Percentiles rank a stretch among this genome's conserved stretches.
phyloP scores from a whole-genome alignment of 2,113 vertebrate genomes.

The Clinocottus analis region DNA sequence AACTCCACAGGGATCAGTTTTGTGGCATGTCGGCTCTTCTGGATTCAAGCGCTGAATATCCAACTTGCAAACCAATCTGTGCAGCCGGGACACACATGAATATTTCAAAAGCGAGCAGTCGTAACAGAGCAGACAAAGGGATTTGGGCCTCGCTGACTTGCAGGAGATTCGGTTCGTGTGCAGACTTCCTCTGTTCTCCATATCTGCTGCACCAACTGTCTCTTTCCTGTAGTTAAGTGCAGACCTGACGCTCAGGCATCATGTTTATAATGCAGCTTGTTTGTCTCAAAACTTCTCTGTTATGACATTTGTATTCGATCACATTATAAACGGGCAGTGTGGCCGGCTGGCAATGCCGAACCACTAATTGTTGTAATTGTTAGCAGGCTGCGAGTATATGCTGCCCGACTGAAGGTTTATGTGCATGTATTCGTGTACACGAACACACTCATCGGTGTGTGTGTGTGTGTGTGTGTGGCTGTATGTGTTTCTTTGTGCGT shows the following conservation, averaged over 20 bases:
- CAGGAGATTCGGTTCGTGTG: neutral
- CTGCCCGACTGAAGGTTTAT: constrained; percentile 75
- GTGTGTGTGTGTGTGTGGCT: constrained; percentile 54
- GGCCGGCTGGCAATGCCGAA: constrained; percentile 93
- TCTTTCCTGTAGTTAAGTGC: neutral
- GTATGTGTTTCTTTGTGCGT: constrained; percentile 70
- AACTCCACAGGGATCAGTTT: neutral
- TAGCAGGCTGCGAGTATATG: constrained; percentile 89
- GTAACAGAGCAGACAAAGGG: neutral
- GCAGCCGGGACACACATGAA: neutral
- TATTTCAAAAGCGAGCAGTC: neutral
- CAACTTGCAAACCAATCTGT: neutral
- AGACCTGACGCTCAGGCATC: constrained; percentile 27
- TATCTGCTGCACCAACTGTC: neutral
- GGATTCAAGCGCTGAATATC: neutral
- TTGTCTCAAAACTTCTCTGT: constrained; percentile 96
- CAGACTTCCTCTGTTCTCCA: neutral
- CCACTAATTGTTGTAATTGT: constrained; percentile 98
- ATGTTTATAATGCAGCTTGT: constrained; percentile 91
- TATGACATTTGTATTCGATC: constrained; percentile 98
- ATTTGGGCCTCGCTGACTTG: neutral
- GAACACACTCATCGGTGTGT: neutral
- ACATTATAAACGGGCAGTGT: constrained; percentile 96
- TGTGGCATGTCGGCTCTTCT: neutral
- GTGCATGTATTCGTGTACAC: constrained; percentile 2